phyloP scores from a whole-genome alignment of 1,140 invertebrate species.

The Ooceraea biroi region DNA sequence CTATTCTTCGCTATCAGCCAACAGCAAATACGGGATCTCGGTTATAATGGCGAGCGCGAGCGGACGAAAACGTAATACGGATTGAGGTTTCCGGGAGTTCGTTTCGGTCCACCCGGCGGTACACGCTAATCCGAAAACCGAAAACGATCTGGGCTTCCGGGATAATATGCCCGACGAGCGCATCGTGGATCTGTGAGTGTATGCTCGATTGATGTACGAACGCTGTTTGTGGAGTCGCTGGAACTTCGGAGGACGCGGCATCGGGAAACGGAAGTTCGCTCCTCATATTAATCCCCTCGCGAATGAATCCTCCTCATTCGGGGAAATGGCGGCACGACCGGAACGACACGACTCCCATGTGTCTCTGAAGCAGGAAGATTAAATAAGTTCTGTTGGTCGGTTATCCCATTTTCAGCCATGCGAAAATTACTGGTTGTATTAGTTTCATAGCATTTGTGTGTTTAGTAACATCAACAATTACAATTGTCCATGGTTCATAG shows the following conservation, averaged over 20 bases:
- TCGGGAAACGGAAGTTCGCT: conserved; percentile 22
- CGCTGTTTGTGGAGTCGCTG: conserved; percentile 25
- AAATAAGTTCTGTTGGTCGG: neutral
- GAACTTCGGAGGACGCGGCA: conserved; percentile 3
- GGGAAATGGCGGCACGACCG: neutral
- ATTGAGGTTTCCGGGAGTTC: conserved; percentile 48
- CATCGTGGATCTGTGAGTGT: conserved; percentile 9
- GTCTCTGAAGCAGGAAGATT: neutral
- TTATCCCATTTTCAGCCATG: no score
- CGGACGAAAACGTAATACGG: conserved; percentile 49
- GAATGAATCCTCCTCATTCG: conserved; percentile 22
- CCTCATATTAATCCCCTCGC: conserved; percentile 24
- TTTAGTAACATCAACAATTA: no score
- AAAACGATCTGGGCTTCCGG: conserved; percentile 24
- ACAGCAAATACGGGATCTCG: conserved; percentile 27
- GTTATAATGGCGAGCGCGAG: conserved; percentile 17
- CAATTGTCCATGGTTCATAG: no score
- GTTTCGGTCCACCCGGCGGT: conserved; percentile 8
- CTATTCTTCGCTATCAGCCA: conserved; percentile 48
- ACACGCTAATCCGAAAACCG: conserved; percentile 44
- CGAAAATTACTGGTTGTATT: no score
- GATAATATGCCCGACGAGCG: conserved; percentile 22
- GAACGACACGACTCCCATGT: neutral
- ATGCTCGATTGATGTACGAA: conserved; percentile 37
- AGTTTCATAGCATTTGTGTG: no score